Evolutionary conservation across 2,113 vertebrate species (phyloP), one percentile per base, ranked within the genome.

Genomic region (Eonycteris spelaea): DNA sequence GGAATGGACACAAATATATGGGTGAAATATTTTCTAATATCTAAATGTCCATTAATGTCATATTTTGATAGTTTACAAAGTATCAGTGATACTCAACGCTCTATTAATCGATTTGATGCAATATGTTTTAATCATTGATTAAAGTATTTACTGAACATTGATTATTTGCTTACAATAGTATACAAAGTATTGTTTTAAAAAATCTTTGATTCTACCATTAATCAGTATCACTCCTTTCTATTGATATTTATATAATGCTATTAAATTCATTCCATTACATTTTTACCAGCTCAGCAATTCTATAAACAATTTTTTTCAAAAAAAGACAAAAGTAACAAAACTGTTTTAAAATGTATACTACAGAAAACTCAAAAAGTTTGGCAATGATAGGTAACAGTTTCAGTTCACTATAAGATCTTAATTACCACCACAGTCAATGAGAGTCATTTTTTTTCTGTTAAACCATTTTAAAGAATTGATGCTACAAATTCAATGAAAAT

Each of bases 401-500:
- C 77, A 26, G 22, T 45, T 90, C 38, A 51, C 6, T 78, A 19
- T 74, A 78, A 74, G 71, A 95, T 48, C 19, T 93, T 90, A 77
- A 83, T 92, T 84, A 93, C 53, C 61, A 74, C n/a, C 38, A 90
- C 2, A 51, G 13, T 83, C 74, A 55, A 1, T 3, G 40, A 63
- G 1, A 51, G 22, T 45, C 48, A 30, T 2, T 85, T 93, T 93
- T 45, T 82, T 75, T 75, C 57, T 80, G 48, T 90, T 90, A 94
- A 95, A 55, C n/a, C 22, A 85, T 88, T 83, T 96, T 6, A 90
- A 94, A 95, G 57, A 97, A 92, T 0, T 57, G 83, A 87, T 83
- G 70, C 38, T 90, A 90, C 26, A 83, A 90, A 86, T 63, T 93
- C 83, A 93, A 48, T 91, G 71, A 83, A 90, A 95, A 94, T 65